Percentiles rank a stretch among this genome's conserved stretches.
phyloP scores from a whole-genome alignment of 2,113 vertebrate species.

The Saimiri boliviensis region DNA sequence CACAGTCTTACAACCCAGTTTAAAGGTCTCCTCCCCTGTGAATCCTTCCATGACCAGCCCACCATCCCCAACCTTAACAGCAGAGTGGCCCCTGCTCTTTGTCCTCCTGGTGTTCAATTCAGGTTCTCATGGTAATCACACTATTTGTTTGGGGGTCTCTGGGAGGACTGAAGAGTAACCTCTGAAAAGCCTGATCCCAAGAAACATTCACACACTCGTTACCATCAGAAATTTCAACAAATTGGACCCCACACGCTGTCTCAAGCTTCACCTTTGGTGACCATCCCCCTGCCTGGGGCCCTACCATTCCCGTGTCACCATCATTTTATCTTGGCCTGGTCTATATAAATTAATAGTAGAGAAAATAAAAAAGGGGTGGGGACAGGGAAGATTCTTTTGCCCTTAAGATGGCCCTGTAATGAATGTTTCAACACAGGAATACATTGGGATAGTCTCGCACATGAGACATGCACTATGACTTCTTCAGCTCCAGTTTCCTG shows the following conservation, averaged over 20 bases:
- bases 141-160: neutral
- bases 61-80: neutral
- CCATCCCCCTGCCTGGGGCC: neutral
- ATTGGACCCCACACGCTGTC: too few relatives aligned
- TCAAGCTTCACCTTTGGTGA: neutral
- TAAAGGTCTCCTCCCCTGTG: neutral
- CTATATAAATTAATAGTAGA: neutral
- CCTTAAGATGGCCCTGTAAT: neutral
- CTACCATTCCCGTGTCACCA: neutral
- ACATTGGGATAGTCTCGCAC: neutral
- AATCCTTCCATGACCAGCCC: neutral
- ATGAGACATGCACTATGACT: neutral
- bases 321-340: neutral
- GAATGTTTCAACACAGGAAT: neutral
- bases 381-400: neutral
- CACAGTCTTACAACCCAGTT: neutral
- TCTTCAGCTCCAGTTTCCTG: neutral
- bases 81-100: neutral
- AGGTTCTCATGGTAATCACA: neutral
- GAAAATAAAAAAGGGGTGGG: neutral
- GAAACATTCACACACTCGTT: neutral
- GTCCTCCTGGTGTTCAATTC: neutral
- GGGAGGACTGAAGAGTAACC: neutral
- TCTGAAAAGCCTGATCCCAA: neutral
- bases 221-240: neutral